These are phyloP conservation scores for Sebastes cheni DNA, from an alignment of 2,797 vertebrate genomes.

Conservation along the genomic window DNA sequence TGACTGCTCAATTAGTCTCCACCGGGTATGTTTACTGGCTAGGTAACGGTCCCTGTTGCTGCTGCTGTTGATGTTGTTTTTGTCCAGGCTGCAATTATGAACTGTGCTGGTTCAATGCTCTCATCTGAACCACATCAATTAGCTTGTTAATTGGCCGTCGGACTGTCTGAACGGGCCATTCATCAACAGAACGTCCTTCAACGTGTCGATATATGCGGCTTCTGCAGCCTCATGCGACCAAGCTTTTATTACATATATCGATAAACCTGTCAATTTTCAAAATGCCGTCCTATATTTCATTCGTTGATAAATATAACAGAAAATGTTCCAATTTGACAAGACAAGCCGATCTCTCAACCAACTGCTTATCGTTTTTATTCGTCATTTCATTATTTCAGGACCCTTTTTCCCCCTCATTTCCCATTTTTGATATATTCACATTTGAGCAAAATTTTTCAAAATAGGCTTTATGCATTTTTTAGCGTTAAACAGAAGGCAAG, in stretches of 20 bases:
- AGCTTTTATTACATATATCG: constrained; percentile 12
- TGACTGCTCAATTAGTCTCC: constrained; percentile 62
- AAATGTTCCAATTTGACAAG: background rate
- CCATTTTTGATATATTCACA: background rate
- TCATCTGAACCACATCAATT: constrained; percentile 67
- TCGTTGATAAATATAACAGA: background rate
- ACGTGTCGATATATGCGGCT: constrained; percentile 49
- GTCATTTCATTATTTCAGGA: background rate
- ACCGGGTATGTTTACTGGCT: constrained; percentile 38
- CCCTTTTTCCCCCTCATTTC: background rate
- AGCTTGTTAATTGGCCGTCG: constrained; percentile 68
- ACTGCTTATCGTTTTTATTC: background rate
- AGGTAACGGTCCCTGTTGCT: constrained; percentile 36
- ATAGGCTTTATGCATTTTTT: constrained; percentile 26
- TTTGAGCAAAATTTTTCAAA: constrained; percentile 2
- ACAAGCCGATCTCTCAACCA: background rate
- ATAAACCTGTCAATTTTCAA: constrained; percentile 24
- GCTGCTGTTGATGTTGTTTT: constrained; percentile 43
- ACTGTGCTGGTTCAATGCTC: constrained; percentile 51
- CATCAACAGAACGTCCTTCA: constrained; percentile 63
- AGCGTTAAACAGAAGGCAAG: constrained; percentile 17
- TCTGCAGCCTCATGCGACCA: constrained; percentile 23
- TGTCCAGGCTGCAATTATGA: constrained; percentile 63
- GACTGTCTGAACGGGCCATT: constrained; percentile 60
- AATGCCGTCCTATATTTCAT: background rate